Base-by-base conservation (phyloP, 2,888 invertebrate species). In the Drosophila recens region DNA sequence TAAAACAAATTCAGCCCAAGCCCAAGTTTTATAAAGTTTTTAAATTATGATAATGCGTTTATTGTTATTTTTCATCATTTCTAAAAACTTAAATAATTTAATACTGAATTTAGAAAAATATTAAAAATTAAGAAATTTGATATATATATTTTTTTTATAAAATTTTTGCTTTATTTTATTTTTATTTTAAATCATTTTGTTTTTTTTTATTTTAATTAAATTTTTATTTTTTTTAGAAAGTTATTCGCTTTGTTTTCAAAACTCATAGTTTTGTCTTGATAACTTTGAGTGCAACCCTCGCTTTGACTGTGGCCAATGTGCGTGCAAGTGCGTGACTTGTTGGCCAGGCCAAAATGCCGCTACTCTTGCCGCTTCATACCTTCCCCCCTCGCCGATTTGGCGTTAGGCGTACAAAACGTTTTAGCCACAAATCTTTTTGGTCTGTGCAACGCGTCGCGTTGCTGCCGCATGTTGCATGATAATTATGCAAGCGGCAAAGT, bases 401-500 rank as follows among this genome's bases (percentile, higher is more conserved):
- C 38, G 27, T 53, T 53, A 15, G 38, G 38, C 52, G 15, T 27
- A 57, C 68, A 67, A 67, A 67, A 36, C 69, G 40, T 11, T 53
- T 42, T 62, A 42, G 33, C 57, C 63, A 67, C 67, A 68, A 72
- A 74, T 72, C 34, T 30, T 30, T n/a, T n/a, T 13, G 15, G 51
- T 36, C 34, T n/a, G 9, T 34, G 51, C 51, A 51, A 51, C 51
- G 51, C 27, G 23, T 27, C 17, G 49, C 43, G 46, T 38, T 54
- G 61, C 36, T 57, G 58, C 62, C 61, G 46, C 78, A 64, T 79
- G 87, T 83, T 80, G 88, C 82, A 88, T 88, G 88, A 80, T 86
- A 86, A 83, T 83, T 83, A 88, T 83, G 82, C 82, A 83, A 88
- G 70, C 80, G 80, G 80, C 75, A 58, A 62, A 68, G 67, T 78